These are phyloP conservation scores for Ephialtes manifestator DNA, from an alignment of 2,888 invertebrate genomes.

Conservation along the genomic window DNA sequence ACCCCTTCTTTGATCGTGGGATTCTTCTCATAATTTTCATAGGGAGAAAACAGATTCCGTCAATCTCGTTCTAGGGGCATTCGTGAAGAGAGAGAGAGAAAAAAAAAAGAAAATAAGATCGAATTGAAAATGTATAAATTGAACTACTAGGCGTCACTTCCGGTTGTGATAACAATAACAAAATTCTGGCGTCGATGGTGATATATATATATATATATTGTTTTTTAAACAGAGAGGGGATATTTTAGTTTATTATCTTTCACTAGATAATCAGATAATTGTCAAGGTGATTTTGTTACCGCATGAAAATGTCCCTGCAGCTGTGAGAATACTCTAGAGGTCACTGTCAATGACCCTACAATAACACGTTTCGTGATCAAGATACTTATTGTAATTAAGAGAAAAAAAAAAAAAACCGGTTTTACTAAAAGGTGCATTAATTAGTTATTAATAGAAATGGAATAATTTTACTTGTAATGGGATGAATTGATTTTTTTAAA, in stretches of 20 bases:
- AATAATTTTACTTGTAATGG: too few relatives aligned
- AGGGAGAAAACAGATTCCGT: constrained; percentile 47
- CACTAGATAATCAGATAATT: constrained; percentile 28
- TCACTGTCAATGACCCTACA: constrained; percentile 44
- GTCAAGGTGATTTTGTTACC: not conserved
- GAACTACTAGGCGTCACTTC: not conserved
- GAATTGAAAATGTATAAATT: not conserved
- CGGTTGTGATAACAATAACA: too few relatives aligned
- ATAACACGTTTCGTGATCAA: constrained; percentile 25
- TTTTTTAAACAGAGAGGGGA: not conserved
- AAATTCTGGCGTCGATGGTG: not conserved
- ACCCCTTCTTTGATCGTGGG: constrained; percentile 58
- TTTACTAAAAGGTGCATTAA: too few relatives aligned
- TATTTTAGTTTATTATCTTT: constrained; percentile 20
- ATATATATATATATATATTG: constrained; percentile 1
- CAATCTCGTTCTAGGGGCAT: constrained; percentile 39
- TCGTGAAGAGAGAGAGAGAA: not conserved
- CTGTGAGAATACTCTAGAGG: constrained; percentile 16
- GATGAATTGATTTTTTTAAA: too few relatives aligned
- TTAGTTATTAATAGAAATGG: too few relatives aligned
- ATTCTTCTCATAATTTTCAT: constrained; percentile 68
- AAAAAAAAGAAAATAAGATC: not conserved
- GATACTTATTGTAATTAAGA: not conserved
- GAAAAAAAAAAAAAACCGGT: not conserved
- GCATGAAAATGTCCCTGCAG: constrained; percentile 43